Base-by-base conservation (phyloP, 2,797 vertebrate genomes). In the Apogon hyalosoma region DNA sequence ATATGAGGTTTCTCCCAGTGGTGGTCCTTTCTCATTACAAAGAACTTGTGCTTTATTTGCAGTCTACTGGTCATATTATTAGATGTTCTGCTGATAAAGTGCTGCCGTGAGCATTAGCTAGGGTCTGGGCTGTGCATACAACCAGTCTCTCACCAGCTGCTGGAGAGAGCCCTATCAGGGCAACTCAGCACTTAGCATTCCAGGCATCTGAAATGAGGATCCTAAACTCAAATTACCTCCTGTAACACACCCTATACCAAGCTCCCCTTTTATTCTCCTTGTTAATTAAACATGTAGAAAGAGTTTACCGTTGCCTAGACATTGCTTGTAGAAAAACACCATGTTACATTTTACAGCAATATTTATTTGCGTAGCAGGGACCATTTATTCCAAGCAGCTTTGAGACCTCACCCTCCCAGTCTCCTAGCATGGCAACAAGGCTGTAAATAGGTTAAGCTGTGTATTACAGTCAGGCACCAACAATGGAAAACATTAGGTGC, bases 201-300 rank as follows among this genome's bases (percentile, higher is more conserved):
- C 86, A 83, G 63, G 66, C 69, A 72, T 82, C 78, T 78, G 54
- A 91, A 90, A 84, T 61, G 75, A 85, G 80, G 70, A 90, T 84
- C 86, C 82, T 86, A 83, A 88, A 87, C 76, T 63, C 60, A 85
- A 89, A 89, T 85, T 85, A 58, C 69, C 82, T 84, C 79, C 72
- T 72, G 70, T 53, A 63, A 77, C 82, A 61, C 61, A 58, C 7
- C 54, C 45, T 18, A 33, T 70, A 65, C 65, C 61, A 63, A 65
- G 68, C 61, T 73, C 6, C 59, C 73, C 63, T 89, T 82, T 87
- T 84, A 85, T 83, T 82, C 79, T 78, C 53, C 62, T 82, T 69
- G 76, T 91, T 90, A 92, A 91, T 92, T 86, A 92, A 92, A 92
- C 87, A 90, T 84, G 83, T 85, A 80, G 80, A 68, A 75, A 75